Evolutionary conservation across 2,888 invertebrate genomes (phyloP).

Genomic region (Aphrophora alni): DNA sequence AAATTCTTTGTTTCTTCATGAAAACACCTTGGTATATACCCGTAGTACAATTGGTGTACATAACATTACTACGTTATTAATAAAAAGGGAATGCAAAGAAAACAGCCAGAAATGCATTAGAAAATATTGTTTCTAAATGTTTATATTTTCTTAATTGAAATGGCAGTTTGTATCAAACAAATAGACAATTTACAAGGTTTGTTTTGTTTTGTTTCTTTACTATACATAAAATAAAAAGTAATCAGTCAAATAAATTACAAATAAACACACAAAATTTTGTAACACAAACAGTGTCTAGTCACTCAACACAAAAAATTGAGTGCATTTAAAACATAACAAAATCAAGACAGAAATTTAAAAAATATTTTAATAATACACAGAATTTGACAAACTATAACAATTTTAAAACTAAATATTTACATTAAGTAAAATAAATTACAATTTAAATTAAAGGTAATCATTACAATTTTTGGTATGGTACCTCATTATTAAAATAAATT

Average conservation of each 20-base stretch:
- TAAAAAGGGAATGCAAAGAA: too few species aligned
- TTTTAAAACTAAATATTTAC: neutral
- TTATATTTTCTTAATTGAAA: neutral
- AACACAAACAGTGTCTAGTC: neutral
- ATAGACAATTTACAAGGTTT: neutral
- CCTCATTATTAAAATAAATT: neutral
- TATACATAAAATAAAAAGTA: neutral
- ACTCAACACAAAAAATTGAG: too few species aligned
- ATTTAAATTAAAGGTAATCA: neutral
- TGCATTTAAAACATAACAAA: too few species aligned
- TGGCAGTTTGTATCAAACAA: neutral
- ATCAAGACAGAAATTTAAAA: too few species aligned
- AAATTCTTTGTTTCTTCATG: too few species aligned
- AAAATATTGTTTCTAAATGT: neutral
- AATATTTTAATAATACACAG: too few species aligned
- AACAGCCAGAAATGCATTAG: too few species aligned
- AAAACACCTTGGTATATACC: too few species aligned
- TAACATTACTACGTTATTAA: too few species aligned
- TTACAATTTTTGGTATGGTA: neutral
- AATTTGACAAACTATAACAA: neutral
- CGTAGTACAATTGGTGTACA: too few species aligned
- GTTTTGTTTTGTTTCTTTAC: neutral
- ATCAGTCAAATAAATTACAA: neutral
- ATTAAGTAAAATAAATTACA: neutral
- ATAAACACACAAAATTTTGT: neutral